Evolutionary conservation across 2,113 vertebrate genomes (phyloP).

Genomic region (Pomatorhinus ruficollis): DNA sequence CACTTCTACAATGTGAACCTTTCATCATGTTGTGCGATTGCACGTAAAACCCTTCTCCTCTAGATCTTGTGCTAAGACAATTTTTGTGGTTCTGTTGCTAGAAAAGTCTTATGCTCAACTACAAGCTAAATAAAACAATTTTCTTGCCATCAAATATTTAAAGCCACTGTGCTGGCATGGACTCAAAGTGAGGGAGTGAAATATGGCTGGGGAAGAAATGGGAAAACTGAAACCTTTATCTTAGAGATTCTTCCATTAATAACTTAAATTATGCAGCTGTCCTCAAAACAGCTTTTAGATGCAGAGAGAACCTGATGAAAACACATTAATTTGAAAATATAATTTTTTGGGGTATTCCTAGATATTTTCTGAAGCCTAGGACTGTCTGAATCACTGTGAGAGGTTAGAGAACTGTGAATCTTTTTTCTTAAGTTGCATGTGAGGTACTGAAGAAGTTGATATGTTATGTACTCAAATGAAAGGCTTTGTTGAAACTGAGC

Average conservation of each 20-base stretch:
- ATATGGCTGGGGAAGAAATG: slow-evolving; percentile 48
- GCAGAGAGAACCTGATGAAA: slow-evolving; percentile 60
- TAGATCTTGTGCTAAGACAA: neutral
- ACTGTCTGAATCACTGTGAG: slow-evolving; percentile 44
- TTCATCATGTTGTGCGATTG: neutral
- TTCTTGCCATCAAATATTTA: slow-evolving; percentile 66
- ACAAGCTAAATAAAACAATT: slow-evolving; percentile 56
- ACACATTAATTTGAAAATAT: slow-evolving; percentile 65
- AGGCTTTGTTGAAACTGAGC: slow-evolving; percentile 65
- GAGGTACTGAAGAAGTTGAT: slow-evolving; percentile 59
- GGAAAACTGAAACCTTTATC: slow-evolving; percentile 57
- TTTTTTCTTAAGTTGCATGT: slow-evolving; percentile 45
- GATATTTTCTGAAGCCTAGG: slow-evolving; percentile 1
- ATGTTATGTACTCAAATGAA: slow-evolving; percentile 75
- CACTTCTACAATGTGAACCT: neutral
- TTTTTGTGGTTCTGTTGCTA: slow-evolving; percentile 19
- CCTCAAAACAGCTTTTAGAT: slow-evolving; percentile 62
- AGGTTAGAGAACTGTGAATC: slow-evolving; percentile 65
- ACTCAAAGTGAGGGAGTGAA: neutral
- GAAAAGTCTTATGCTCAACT: slow-evolving; percentile 37
- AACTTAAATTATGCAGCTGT: slow-evolving; percentile 67
- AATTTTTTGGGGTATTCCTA: slow-evolving; percentile 61
- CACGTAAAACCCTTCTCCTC: neutral
- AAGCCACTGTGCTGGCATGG: slow-evolving; percentile 6
- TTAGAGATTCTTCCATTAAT: slow-evolving; percentile 62